phyloP scores from a whole-genome alignment of 1,140 invertebrate genomes.

The Drosophila pectinifera region DNA sequence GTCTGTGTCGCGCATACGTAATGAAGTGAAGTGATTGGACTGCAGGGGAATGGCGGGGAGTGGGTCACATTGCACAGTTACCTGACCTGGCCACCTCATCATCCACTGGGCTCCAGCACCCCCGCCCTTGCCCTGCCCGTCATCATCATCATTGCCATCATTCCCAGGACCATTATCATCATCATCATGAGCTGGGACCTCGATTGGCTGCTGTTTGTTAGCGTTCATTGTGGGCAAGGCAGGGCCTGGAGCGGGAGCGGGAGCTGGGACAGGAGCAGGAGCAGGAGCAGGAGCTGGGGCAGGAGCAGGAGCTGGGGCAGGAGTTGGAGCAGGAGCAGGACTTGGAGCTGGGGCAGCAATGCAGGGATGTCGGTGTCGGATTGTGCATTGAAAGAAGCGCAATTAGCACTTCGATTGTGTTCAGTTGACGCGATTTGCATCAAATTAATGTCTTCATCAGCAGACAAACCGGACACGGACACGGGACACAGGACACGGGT shows the following conservation, averaged over 20 bases:
- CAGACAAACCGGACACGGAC: constrained; percentile 53
- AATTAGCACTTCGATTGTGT: constrained; percentile 83
- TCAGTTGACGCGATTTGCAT: constrained; percentile 79
- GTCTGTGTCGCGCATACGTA: constrained; percentile 82
- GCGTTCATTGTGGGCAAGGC: constrained; percentile 40
- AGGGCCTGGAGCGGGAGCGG: background rate
- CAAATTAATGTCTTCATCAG: constrained; percentile 83
- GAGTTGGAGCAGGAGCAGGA: too few relatives aligned
- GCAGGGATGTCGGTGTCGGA: constrained; percentile 21
- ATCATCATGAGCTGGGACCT: constrained; percentile 11
- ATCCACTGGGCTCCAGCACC: constrained; percentile 9
- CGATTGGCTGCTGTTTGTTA: constrained; percentile 72
- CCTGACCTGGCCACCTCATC: constrained; percentile 42
- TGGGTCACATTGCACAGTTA: constrained; percentile 35
- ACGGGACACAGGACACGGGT: constrained; percentile 1
- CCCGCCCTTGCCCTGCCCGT: background rate
- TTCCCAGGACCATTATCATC: constrained; percentile 12
- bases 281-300: background rate
- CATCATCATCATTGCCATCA: background rate
- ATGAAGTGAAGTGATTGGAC: constrained; percentile 63
- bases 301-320: too few relatives aligned
- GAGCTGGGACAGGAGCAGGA: too few relatives aligned
- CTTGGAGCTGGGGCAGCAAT: background rate
- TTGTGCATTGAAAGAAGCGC: constrained; percentile 76
- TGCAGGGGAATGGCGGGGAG: constrained; percentile 15